Evolutionary conservation across 2,113 vertebrate genomes (phyloP), one percentile per base, ranked within the genome.

Genomic region (Sander vitreus): DNA sequence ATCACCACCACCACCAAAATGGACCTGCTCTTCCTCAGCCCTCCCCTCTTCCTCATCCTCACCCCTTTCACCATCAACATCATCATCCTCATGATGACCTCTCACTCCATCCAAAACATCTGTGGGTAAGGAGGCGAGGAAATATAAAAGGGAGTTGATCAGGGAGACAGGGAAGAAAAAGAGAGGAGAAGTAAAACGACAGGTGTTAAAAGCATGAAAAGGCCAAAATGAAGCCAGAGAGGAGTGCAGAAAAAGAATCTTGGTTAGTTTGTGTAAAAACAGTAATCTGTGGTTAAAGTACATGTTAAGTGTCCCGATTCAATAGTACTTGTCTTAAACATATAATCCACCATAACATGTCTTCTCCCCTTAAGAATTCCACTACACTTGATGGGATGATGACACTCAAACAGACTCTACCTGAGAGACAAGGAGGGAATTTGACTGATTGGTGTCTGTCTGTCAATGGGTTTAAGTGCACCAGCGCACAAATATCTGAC

Each of bases 101-200:
- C 74, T 77, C 51, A 84, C 65, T 81, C 78, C 83, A 21, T 88
- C 91, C 65, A 89, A 81, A 79, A 89, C 65, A 80, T 89, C 93
- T 95, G 92, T 4, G 54, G 66, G 55, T 43, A 27, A 0, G 62
- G 58, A 87, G 51, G n/a, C 12, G 54, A n/a, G 39, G 68, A 30
- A 64, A 7, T 2, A 33, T 21, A 51, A 43, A 47, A 45, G 39
- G 47, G 30, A 23, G 54, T 27, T 36, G 69, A 51, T 71, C 7
- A 47, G n/a, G 39, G 47, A 71, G 62, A n/a, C 18, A 55, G 39
- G 53, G 19, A 72, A 15, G 8, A n/a, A 43, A 4, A 25, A 6
- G 50, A 18, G 4, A 36, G 45, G 33, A 76, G 18, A 57, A 73
- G 14, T 27, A 33, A 36, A 64, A 18, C 2, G n/a, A 16, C 89